phyloP scores from a whole-genome alignment of 2,888 invertebrate species.

The Crepidodera aurea region DNA sequence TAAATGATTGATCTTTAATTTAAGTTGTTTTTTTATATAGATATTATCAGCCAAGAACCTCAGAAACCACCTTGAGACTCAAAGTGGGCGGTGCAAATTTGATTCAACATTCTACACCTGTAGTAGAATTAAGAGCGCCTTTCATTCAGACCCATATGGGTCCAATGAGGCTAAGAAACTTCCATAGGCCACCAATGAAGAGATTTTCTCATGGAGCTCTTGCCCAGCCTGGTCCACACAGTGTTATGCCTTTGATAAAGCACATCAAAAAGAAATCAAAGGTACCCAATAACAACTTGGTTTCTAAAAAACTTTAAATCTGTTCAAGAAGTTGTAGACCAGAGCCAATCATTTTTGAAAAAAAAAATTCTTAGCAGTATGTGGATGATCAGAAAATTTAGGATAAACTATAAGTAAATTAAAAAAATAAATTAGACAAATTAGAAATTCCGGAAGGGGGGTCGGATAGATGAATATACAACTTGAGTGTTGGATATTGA shows the following conservation, averaged over 20 bases:
- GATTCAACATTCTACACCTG: conserved; percentile 97
- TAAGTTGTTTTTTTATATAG: no score
- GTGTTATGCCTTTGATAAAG: conserved; percentile 85
- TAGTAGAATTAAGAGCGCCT: conserved; percentile 91
- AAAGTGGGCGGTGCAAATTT: conserved; percentile 91
- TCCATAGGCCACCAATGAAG: conserved; percentile 92
- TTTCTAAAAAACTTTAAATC: no score
- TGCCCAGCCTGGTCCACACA: conserved; percentile 77
- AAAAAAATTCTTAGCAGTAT: no score
- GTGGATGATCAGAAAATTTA: no score
- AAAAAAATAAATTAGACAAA: no score
- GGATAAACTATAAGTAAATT: no score
- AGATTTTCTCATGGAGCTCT: conserved; percentile 85
- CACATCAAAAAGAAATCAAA: conserved; percentile 92
- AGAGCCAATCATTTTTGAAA: no score
- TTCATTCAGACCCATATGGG: conserved; percentile 97
- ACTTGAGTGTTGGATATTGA: no score
- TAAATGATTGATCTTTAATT: neutral
- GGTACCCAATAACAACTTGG: conserved; percentile 65
- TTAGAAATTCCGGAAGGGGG: no score
- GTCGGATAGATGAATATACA: no score
- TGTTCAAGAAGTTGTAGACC: no score
- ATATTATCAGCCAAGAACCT: conserved; percentile 90
- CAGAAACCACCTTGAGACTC: conserved; percentile 78
- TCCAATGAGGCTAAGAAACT: conserved; percentile 82